Evolutionary conservation across 2,113 vertebrate species (phyloP), one percentile per base, ranked within the genome.

Genomic region (Blennius ocellaris): DNA sequence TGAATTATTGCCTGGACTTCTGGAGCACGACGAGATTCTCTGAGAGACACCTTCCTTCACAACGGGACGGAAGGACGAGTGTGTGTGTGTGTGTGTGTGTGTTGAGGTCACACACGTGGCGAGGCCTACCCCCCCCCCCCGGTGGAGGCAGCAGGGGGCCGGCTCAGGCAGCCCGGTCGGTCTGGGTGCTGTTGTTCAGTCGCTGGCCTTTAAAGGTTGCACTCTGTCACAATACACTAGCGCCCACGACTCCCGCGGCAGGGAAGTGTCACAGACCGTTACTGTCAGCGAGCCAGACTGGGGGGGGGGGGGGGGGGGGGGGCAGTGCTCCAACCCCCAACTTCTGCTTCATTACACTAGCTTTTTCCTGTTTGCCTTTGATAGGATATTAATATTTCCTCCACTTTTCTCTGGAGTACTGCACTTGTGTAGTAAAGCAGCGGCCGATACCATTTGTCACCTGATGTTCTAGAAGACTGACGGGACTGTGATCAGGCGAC

Each of bases 121-220:
- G 68, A 70, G 81, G 73, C 39, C 15, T 63, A 52, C 71, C 74
- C 57, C 56, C 59, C 61, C n/a, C n/a, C n/a, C n/a, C n/a, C n/a
- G n/a, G n/a, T n/a, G n/a, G n/a, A n/a, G n/a, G n/a, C n/a, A 77
- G 60, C 69, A 77, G 77, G 69, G 81, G 77, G 15, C 65, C n/a
- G 36, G 65, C 67, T 39, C 15, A 63, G 86, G 72, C 77, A 49
- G 85, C 82, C 78, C 55, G 52, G 85, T 65, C 62, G 74, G 86
- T 79, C 78, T 63, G 58, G 83, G 74, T 62, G 81, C 84, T 92
- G 90, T 74, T 90, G 87, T 87, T 92, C 90, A 90, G 89, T 76
- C 63, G 87, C 80, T 93, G 93, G 93, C 92, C 92, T 94, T 94
- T 94, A 94, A 93, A 94, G 91, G 91, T 93, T 93, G 89, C 91